A percentile compares a stretch with the other conserved stretches of the same genome.
phyloP scores from a whole-genome alignment of 2,888 invertebrate genomes.

The Julus scandinavius region DNA sequence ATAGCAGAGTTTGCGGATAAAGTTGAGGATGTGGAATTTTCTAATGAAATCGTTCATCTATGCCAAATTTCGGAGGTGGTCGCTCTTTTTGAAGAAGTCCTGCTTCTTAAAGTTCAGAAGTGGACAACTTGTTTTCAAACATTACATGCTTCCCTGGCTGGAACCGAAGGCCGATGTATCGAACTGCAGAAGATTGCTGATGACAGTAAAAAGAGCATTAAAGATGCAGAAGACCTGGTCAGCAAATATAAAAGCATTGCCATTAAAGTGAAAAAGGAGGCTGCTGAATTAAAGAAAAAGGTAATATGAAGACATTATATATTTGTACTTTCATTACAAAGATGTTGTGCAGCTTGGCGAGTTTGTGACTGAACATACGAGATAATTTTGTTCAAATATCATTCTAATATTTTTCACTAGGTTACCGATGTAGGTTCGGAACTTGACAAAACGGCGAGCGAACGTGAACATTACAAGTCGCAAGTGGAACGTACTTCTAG shows the following conservation, averaged over 20 bases:
- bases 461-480: background rate
- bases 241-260: constrained; percentile 52
- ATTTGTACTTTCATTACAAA: no score
- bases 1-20: background rate
- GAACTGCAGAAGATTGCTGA: background rate
- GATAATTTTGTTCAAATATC: background rate
- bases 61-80: background rate
- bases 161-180: background rate
- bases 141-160: background rate
- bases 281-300: constrained; percentile 54
- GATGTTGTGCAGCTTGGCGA: no score
- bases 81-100: background rate
- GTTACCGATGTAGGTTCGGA: background rate
- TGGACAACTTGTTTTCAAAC: constrained; percentile 6
- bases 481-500: constrained; percentile 20
- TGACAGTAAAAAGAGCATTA: background rate
- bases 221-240: constrained; percentile 49
- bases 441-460: background rate
- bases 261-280: constrained; percentile 53
- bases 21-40: background rate
- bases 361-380: background rate
- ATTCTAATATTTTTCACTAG: background rate
- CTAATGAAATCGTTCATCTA: background rate
- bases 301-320: background rate
- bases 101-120: constrained; percentile 19